Evolutionary conservation across 2,888 invertebrate species (phyloP).

Genomic region (Carpatolechia fugitivella): DNA sequence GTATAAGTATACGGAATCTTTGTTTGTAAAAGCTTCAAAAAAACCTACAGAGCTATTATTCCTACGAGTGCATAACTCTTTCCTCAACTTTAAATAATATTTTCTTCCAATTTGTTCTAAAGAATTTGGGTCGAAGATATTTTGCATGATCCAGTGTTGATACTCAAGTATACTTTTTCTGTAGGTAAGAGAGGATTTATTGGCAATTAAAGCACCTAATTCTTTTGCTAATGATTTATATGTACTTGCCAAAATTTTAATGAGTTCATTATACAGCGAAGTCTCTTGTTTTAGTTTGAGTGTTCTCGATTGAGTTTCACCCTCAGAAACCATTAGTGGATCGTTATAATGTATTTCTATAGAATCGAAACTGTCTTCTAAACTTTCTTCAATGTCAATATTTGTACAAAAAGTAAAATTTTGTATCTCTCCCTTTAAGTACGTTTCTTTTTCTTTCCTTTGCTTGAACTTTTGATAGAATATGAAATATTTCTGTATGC

Average conservation of each 20-base stretch:
- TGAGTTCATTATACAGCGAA: not conserved
- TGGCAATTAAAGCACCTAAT: not conserved
- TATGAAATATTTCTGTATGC: not conserved
- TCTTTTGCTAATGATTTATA: not conserved
- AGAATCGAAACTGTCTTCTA: not conserved
- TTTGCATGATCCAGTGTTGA: not conserved
- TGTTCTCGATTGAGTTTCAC: not conserved
- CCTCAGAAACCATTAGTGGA: not conserved
- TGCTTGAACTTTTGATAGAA: not conserved
- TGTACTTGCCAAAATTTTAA: not conserved
- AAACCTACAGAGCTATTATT: not conserved
- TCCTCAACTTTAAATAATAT: not conserved
- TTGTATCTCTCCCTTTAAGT: not conserved
- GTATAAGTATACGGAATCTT: not conserved
- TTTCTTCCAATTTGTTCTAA: not conserved
- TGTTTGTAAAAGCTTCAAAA: not conserved
- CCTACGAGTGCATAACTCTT: not conserved
- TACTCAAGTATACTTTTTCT: not conserved
- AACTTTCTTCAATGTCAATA: not conserved
- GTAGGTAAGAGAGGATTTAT: not conserved
- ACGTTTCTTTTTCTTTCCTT: not conserved
- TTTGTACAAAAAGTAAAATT: constrained; percentile 2
- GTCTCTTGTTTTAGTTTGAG: not conserved
- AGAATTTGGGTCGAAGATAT: not conserved
- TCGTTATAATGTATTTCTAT: not conserved